Evolutionary conservation across 2,888 invertebrate genomes (phyloP), one percentile per base, ranked within the genome.

Genomic region (Lycaena phlaeas): DNA sequence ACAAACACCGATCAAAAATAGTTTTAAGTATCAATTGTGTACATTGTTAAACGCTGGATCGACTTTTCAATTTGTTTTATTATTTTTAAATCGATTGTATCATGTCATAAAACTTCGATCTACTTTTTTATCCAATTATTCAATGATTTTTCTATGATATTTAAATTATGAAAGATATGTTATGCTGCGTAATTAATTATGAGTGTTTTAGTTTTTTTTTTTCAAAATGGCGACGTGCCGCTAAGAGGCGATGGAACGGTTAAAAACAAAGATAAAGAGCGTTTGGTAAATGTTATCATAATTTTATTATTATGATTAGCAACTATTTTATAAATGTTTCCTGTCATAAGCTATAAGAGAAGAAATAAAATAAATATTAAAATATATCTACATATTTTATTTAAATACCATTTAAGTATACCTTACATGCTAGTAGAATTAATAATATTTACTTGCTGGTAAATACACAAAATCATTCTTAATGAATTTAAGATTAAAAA

Each of bases 311-410:
- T 75, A 68, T 72, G 73, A 70, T 65, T 77, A 79, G 78, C 75
- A 66, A 64, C 69, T 78, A 75, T 75, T 79, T 76, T 76, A 71
- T 76, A 70, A 78, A 77, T 77, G 77, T 81, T 79, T 71, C 78
- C 76, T 77, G 77, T 79, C 67, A 56, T 76, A 75, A 58, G 63
- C 57, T 79, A 22, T 34, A 79, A 78, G 76, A 74, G 60, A 74
- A 67, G 64, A 70, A 63, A 75, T 73, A 71, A 73, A 75, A 73
- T 76, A 76, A 77, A 76, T 68, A 68, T 64, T 58, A 61, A 74
- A 67, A 42, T 41, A 41, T 29, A 10, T 9, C 9, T 12, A 30
- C 15, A 36, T 36, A 40, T 46, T 37, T 39, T 39, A 42, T 44
- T 44, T 10, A 5, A 15, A 22, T 18, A 14, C 22, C 22, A 7